Evolutionary conservation across 37 sponge, comb jelly and placozoan genomes (phyloP).

Genomic region (Aplysina aerophoba): DNA sequence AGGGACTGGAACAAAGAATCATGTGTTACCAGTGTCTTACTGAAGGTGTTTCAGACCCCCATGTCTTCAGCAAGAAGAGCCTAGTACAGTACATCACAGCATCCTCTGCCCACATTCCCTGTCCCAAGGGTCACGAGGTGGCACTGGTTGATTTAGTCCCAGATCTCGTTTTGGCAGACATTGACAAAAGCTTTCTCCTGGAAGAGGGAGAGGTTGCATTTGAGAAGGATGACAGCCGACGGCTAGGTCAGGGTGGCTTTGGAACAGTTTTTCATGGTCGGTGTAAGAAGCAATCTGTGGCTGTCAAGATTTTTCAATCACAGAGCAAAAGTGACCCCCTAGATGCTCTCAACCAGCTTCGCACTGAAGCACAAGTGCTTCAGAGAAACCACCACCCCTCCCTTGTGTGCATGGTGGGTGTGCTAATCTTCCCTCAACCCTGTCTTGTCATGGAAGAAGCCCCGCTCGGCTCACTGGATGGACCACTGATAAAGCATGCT

Average conservation of each 20-base stretch:
- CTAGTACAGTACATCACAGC: conserved; percentile 41
- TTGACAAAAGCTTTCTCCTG: conserved; percentile 72
- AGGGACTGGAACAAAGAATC: conserved; percentile 54
- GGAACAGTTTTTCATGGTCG: conserved; percentile 83
- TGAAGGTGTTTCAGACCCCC: conserved; percentile 31
- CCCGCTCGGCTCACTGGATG: conserved; percentile 73
- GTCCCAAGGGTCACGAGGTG: conserved; percentile 44
- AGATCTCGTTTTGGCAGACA: conserved; percentile 83
- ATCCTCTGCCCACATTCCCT: background rate
- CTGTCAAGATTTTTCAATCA: conserved; percentile 70
- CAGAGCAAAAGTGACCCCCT: conserved; percentile 28
- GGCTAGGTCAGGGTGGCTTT: conserved; percentile 88
- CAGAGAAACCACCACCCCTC: conserved; percentile 72
- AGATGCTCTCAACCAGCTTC: conserved; percentile 59
- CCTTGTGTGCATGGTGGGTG: conserved; percentile 82
- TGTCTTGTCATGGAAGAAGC: conserved; percentile 83
- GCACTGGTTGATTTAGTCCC: conserved; percentile 77
- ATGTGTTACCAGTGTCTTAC: conserved; percentile 75
- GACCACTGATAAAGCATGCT: conserved; percentile 49
- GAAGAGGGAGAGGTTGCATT: conserved; percentile 59
- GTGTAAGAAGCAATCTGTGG: conserved; percentile 68
- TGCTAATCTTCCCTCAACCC: conserved; percentile 65
- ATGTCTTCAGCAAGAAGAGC: conserved; percentile 52
- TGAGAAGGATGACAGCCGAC: conserved; percentile 51
- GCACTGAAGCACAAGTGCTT: conserved; percentile 66